Evolutionary conservation across 2,113 vertebrate species (phyloP).

Genomic region (Rattus rattus): DNA sequence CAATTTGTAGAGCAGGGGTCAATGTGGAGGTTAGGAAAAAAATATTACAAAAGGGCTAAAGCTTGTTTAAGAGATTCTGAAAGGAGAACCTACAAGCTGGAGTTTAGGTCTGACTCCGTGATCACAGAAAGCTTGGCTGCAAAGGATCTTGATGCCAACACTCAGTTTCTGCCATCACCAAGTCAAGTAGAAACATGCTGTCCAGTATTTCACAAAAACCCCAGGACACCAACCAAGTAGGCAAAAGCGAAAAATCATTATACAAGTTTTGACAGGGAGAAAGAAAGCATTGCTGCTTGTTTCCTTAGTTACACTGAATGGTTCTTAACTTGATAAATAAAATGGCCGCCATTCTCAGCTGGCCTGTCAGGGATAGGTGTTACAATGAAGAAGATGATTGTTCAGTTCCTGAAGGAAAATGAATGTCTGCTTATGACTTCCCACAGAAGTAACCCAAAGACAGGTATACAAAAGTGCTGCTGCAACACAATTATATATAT

Average conservation of each 20-base stretch:
- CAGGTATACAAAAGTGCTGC: neutral
- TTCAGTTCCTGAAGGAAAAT: too few relatives aligned
- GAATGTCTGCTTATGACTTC: too few relatives aligned
- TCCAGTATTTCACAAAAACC: conserved; percentile 39
- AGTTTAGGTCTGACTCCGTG: conserved; percentile 16
- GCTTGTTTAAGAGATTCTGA: conserved; percentile 9
- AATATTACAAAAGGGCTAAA: conserved; percentile 15
- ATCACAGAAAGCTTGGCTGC: conserved; percentile 4
- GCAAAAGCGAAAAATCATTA: conserved; percentile 52
- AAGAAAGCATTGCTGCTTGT: conserved; percentile 18
- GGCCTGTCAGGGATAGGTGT: neutral
- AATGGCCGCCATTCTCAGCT: neutral
- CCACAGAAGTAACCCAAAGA: too few relatives aligned
- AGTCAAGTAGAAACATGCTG: conserved; percentile 31
- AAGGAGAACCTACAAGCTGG: neutral
- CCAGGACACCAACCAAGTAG: conserved; percentile 47
- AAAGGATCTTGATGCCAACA: neutral
- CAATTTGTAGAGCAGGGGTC: conserved; percentile 47
- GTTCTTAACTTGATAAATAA: conserved; percentile 48
- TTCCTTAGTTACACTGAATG: conserved; percentile 31
- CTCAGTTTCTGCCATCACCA: conserved; percentile 33
- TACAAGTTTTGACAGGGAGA: neutral
- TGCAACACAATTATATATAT: neutral
- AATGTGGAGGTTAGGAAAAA: neutral
- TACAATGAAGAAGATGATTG: too few relatives aligned